These are phyloP conservation scores for Bimastos eiseni DNA, from an alignment of 2,888 invertebrate species.

Conservation along the genomic window DNA sequence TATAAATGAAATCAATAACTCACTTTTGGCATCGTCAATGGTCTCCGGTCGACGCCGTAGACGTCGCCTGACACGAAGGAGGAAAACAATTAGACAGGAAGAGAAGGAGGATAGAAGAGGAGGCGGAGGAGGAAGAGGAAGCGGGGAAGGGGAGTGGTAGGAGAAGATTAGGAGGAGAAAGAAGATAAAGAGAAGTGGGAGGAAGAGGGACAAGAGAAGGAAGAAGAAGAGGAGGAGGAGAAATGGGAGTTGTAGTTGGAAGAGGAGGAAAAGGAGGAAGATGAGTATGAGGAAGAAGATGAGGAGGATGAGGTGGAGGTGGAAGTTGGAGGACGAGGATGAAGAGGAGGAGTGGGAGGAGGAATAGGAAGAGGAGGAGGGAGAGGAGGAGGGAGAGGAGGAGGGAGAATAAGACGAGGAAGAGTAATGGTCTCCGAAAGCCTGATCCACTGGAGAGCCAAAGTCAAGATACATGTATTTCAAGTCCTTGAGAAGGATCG, in stretches of 20 bases:
- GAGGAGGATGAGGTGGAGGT: neutral
- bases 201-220: neutral
- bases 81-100: neutral
- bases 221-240: too few relatives aligned
- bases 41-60: neutral
- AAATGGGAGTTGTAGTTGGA: neutral
- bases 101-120: neutral
- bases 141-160: too few relatives aligned
- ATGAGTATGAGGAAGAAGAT: too few relatives aligned
- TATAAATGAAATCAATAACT: conserved; percentile 13
- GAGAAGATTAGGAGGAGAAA: neutral
- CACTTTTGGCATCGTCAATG: conserved; percentile 4
- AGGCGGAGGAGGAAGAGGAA: neutral
- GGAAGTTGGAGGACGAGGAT: neutral
- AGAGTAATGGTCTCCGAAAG: neutral
- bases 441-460: too few relatives aligned
- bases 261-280: neutral
- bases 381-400: neutral
- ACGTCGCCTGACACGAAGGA: conserved; percentile 3
- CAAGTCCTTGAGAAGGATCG: too few relatives aligned
- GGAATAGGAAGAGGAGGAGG: neutral
- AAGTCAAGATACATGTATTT: too few relatives aligned
- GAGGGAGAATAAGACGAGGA: neutral
- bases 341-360: neutral
- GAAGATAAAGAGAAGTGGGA: neutral